These are phyloP conservation scores for Morpho helenor DNA, from an alignment of 2,888 invertebrate species.

Conservation along the genomic window DNA sequence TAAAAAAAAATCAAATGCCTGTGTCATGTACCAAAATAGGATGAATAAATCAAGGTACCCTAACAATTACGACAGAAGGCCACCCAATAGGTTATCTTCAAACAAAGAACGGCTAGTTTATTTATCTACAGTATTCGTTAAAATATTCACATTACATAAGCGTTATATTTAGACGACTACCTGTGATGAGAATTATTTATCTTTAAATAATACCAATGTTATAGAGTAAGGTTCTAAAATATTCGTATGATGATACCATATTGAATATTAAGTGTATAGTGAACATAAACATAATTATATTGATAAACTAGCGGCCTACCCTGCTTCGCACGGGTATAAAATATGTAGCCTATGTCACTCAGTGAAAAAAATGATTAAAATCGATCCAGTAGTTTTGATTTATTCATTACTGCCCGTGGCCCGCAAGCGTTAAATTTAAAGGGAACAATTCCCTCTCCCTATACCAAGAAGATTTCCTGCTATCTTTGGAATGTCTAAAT, in stretches of 20 bases:
- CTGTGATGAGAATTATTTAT: slow-evolving; percentile 10
- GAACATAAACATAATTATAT: too few relatives aligned
- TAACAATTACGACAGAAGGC: slow-evolving; percentile 14
- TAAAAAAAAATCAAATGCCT: not conserved
- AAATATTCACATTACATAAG: slow-evolving; percentile 21
- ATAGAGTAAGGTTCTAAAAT: not conserved
- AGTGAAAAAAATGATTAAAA: too few relatives aligned
- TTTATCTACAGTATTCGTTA: slow-evolving; percentile 18
- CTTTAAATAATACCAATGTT: slow-evolving; percentile 3
- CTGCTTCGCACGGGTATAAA: too few relatives aligned
- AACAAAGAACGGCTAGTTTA: slow-evolving; percentile 20
- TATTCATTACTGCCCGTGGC: too few relatives aligned
- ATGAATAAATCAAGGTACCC: slow-evolving; percentile 8
- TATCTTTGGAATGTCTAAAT: too few relatives aligned
- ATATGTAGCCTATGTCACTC: too few relatives aligned
- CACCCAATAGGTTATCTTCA: slow-evolving; percentile 18
- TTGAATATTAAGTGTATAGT: slow-evolving; percentile 6
- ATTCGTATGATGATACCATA: not conserved
- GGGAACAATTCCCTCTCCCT: too few relatives aligned
- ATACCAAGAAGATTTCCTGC: too few relatives aligned
- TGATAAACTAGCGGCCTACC: too few relatives aligned
- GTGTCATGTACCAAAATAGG: slow-evolving; percentile 9
- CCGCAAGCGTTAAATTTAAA: too few relatives aligned
- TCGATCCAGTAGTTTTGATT: too few relatives aligned
- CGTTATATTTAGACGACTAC: slow-evolving; percentile 16